phyloP scores from a whole-genome alignment of 2,113 vertebrate species.

The Trematomus loennbergii region DNA sequence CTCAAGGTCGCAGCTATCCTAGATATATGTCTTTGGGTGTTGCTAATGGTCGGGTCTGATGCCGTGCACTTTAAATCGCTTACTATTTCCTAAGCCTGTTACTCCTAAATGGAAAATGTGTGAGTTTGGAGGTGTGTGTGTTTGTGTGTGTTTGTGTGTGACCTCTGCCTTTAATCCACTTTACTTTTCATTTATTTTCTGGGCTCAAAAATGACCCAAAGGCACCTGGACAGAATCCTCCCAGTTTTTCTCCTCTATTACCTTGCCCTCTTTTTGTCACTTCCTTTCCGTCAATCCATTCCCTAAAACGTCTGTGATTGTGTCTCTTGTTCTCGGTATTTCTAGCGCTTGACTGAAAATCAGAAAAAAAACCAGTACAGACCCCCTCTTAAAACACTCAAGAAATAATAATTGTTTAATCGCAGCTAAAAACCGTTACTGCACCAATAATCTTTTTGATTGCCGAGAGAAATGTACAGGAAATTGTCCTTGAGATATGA shows the following conservation, averaged over 20 bases:
- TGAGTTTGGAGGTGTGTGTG: slow-evolving; percentile 31
- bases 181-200: slow-evolving; percentile 73
- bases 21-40: slow-evolving; percentile 60
- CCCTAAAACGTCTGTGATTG: neutral
- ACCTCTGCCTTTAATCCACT: slow-evolving; percentile 77
- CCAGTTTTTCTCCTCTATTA: neutral
- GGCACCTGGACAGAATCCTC: slow-evolving; percentile 31
- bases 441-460: slow-evolving; percentile 25
- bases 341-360: neutral
- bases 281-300: neutral
- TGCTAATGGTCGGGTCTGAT: slow-evolving; percentile 67
- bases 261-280: neutral
- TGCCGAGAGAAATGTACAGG: slow-evolving; percentile 13
- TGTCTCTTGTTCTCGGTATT: neutral
- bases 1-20: slow-evolving; percentile 57
- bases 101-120: slow-evolving; percentile 74
- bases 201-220: slow-evolving; percentile 61
- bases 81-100: slow-evolving; percentile 78
- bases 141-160: slow-evolving; percentile 31
- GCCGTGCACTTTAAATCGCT: slow-evolving; percentile 62
- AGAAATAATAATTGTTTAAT: no score
- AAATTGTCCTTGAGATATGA: slow-evolving; percentile 40
- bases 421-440: no score
- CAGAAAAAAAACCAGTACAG: no score
- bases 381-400: no score